Evolutionary conservation across 2,888 invertebrate genomes (phyloP).

Genomic region (Neria commutata): DNA sequence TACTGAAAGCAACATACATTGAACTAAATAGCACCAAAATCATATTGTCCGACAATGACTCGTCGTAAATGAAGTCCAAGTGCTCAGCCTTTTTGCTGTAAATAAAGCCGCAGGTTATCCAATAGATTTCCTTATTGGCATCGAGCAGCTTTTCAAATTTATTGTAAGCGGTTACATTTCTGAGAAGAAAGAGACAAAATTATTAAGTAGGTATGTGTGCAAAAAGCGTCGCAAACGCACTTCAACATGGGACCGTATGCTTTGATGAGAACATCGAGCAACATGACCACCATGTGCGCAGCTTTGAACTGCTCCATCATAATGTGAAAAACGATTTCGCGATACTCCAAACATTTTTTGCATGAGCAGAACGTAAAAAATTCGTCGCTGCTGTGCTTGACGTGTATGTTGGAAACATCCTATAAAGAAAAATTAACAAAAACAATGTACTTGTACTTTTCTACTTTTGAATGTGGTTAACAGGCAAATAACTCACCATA

Average conservation of each 20-base stretch:
- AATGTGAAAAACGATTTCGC: conserved; percentile 57
- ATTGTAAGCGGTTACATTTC: conserved; percentile 55
- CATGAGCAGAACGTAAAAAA: conserved; percentile 60
- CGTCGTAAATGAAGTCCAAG: conserved; percentile 59
- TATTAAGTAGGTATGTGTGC: neutral
- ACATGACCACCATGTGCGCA: conserved; percentile 58
- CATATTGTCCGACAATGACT: conserved; percentile 59
- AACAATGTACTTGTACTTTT: conserved; percentile 7
- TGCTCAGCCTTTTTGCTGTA: conserved; percentile 58
- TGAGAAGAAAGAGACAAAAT: conserved; percentile 21
- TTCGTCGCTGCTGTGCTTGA: conserved; percentile 55
- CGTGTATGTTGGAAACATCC: conserved; percentile 55
- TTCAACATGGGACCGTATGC: conserved; percentile 59
- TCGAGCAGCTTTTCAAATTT: conserved; percentile 57
- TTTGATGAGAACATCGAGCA: conserved; percentile 55
- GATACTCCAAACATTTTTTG: conserved; percentile 58
- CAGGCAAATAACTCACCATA: conserved; percentile 49
- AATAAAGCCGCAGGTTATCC: conserved; percentile 58
- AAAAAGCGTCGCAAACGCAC: conserved; percentile 35
- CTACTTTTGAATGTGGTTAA: too few species aligned
- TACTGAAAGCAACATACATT: conserved; percentile 56
- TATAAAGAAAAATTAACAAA: conserved; percentile 32
- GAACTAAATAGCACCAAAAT: conserved; percentile 59
- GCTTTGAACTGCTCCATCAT: conserved; percentile 61
- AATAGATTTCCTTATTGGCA: conserved; percentile 55